Percentiles rank a stretch among this genome's conserved stretches.
Evolutionary conservation across 2,113 vertebrate species (phyloP).

Genomic region (Lycocorax pyrrhopterus): DNA sequence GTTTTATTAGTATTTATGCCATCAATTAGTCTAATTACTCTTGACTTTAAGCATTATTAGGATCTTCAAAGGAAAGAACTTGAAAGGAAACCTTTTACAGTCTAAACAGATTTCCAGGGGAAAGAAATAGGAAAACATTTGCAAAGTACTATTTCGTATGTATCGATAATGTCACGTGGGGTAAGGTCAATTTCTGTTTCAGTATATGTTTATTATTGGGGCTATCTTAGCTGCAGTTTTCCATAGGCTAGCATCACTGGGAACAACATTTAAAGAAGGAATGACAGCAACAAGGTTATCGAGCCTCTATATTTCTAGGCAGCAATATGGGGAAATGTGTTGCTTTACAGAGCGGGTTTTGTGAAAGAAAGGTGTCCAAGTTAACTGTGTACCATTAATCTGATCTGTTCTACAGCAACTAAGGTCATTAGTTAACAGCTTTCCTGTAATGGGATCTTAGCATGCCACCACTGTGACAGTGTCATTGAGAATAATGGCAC

Average conservation of each 20-base stretch:
- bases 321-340: constrained; percentile 36
- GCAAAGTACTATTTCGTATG: not conserved
- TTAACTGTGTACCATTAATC: constrained; percentile 59
- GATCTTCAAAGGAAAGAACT: constrained; percentile 48
- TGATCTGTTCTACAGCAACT: constrained; percentile 62
- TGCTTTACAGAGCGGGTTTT: constrained; percentile 41
- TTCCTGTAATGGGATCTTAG: constrained; percentile 55
- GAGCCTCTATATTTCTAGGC: constrained; percentile 9
- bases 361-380: constrained; percentile 41
- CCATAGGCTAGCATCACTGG: not conserved
- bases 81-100: constrained; percentile 44
- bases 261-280: not conserved
- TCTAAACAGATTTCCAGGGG: constrained; percentile 18
- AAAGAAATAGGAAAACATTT: not conserved
- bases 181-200: not conserved
- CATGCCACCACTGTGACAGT: constrained; percentile 56
- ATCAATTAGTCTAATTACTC: constrained; percentile 59
- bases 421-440: constrained; percentile 51
- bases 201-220: not conserved
- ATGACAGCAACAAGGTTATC: not conserved
- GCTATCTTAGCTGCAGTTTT: not conserved
- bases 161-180: not conserved
- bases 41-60: constrained; percentile 53
- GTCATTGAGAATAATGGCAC: constrained; percentile 63
- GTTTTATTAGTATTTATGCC: constrained; percentile 61